A percentile compares a stretch with the other conserved stretches of the same genome.
Conservation (phyloP, 2,888 invertebrate genomes). For the Macroteleia sp. region DNA sequence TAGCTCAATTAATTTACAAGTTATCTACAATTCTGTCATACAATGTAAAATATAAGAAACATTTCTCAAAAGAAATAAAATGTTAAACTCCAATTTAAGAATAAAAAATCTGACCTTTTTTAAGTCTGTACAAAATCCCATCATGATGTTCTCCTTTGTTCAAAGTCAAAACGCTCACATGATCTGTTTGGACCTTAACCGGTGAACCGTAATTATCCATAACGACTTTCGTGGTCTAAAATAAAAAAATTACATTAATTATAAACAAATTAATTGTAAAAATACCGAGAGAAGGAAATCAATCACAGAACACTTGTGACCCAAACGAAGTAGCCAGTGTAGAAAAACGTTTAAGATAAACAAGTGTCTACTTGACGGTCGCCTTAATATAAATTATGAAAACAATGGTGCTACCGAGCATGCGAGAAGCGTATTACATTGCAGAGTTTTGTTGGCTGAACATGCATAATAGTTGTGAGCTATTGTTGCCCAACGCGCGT, state of each 20-base stretch:
- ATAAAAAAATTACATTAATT: constrained; percentile 11
- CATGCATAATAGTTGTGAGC: constrained; percentile 75
- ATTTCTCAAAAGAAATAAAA: too few relatives aligned
- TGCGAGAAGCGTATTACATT: constrained; percentile 77
- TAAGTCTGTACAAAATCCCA: constrained; percentile 87
- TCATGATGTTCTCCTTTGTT: constrained; percentile 91
- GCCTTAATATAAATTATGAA: constrained; percentile 80
- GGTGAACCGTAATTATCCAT: constrained; percentile 69
- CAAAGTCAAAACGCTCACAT: constrained; percentile 88
- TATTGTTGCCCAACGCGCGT: constrained; percentile 73
- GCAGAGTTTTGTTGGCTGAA: constrained; percentile 76
- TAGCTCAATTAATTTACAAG: too few relatives aligned
- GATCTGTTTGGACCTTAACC: constrained; percentile 68
- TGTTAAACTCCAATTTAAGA: too few relatives aligned
- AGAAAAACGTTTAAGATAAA: constrained; percentile 71
- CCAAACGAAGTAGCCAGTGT: constrained; percentile 69
- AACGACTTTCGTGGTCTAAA: constrained; percentile 54
- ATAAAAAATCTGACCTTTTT: constrained; percentile 83
- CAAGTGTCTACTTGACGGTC: constrained; percentile 65
- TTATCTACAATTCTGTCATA: too few relatives aligned
- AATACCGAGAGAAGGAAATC: too few relatives aligned
- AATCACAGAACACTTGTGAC: constrained; percentile 4
- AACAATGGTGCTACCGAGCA: constrained; percentile 78
- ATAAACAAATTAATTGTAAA: too few relatives aligned
- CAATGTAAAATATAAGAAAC: too few relatives aligned